Evolutionary conservation across 2,797 vertebrate species (phyloP), one percentile per base, ranked within the genome.

Genomic region (Adrianichthys oophorus): DNA sequence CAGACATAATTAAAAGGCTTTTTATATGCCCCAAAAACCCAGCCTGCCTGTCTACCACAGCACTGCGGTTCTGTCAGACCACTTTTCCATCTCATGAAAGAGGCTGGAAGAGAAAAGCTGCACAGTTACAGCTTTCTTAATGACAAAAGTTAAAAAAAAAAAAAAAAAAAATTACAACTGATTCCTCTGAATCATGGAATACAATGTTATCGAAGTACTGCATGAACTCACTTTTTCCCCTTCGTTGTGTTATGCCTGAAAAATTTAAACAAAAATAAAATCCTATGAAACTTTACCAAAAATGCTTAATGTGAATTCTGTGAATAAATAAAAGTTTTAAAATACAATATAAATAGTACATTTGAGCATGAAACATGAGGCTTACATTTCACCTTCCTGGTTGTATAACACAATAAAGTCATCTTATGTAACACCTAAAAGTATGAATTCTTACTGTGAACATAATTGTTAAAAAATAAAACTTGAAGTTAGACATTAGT

Each of bases 321-420:
- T 79, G 79, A 92, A 93, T 92, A 93, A 93, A 92, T 93, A 90
- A 90, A 26, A 83, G 58, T 44, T 55, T 50, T 54, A 59, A 63
- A 65, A 63, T 79, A 73, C 55, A 81, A 69, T 81, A 89, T 88
- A 86, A 87, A 90, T 88, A 90, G 59, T 61, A 85, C 78, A 84
- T 58, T 32, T 73, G 64, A 59, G 82, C 76, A 83, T 78, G 65
- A 85, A 85, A 68, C 65, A 83, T 50, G 73, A 72, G 71, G 0
- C 23, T 52, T 68, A 65, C 56, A 80, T 60, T 79, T 83, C 61
- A 81, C 67, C 70, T 74, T 66, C 8, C 67, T 48, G 65, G 68
- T 65, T 68, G 55, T 76, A 71, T 82, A 83, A 69, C 55, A 74
- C 16, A 63, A 59, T 41, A 29, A 53, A 56, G 29, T 46, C 17